Conservation (phyloP, 1,140 invertebrate species). For the Macrotrachela quadricornifera region DNA sequence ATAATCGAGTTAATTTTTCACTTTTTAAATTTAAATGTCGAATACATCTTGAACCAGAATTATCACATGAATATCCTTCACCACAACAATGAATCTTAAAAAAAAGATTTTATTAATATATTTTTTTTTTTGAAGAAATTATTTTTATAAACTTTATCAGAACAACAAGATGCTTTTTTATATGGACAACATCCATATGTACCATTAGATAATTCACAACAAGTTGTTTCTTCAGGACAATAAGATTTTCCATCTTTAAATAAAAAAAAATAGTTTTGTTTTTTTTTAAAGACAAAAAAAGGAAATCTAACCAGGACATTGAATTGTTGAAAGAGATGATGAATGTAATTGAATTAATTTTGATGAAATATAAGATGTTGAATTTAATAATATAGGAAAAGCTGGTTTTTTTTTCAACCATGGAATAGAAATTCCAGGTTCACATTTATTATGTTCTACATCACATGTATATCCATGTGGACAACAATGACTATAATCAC, state of each 20-base stretch:
- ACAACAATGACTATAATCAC: conserved; percentile 20
- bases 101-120: no score
- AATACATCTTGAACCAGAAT: no score
- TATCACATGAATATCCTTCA: no score
- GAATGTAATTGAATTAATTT: no score
- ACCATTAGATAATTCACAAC: conserved; percentile 5
- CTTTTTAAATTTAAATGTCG: no score
- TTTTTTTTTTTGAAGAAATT: no score
- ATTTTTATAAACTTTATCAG: no score
- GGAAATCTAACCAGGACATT: not conserved
- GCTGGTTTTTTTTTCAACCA: conserved; percentile 10
- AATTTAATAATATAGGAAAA: conserved; percentile 1
- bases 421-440: not conserved
- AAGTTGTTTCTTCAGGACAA: conserved; percentile 3
- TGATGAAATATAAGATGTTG: no score
- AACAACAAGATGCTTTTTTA: no score
- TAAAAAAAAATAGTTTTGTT: conserved; percentile 1
- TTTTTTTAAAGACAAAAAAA: not conserved
- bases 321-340: no score
- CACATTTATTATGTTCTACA: not conserved
- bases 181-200: conserved; percentile 1
- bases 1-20: no score
- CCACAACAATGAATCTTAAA: no score
- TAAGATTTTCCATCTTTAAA: conserved; percentile 5
- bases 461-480: conserved; percentile 18